Base-by-base conservation (phyloP, 2,113 vertebrate species). In the Melospiza melodia region DNA sequence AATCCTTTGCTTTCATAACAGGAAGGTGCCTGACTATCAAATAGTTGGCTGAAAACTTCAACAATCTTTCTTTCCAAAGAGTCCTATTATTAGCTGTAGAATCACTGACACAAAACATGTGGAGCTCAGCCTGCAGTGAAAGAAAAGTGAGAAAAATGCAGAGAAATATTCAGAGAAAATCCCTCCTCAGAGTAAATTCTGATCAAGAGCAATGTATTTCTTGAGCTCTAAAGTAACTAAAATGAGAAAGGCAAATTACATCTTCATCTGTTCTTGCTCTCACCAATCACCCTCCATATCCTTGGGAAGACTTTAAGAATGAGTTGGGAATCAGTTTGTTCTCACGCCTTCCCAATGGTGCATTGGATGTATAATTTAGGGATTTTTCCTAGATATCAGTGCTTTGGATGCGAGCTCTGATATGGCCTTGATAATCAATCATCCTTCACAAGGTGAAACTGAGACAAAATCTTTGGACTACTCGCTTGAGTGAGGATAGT, bases 41-140 rank as follows among this genome's bases (percentile, higher is more conserved):
- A 63, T 8, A 69, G 16, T 6, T 49, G 37, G 9, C 23, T 66
- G 49, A 88, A 85, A 67, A 24, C 6, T 31, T 54, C 6, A 79
- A 39, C 24, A 37, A 15, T 12, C 5, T 35, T 84, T 87, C 25
- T 66, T 62, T 30, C 30, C 18, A 37, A 6, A 0, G 0, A 55
- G 33, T 37, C 17, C 5, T n/a, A 30, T 85, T 72, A 25, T 23
- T 68, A 16, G 3, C 28, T 27, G 9, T 44, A 22, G 49, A 54
- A 52, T 25, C 61, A 57, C 19, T 19, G 48, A 57, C 10, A 51
- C 2, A 28, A 72, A 52, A 58, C 2, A 7, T 28, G 21, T 17
- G 8, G 11, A 74, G 7, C 12, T 73, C 25, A 52, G n/a, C 21
- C 23, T 62, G 3, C 20, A 21, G 15, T 73, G 72, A 77, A 88